These are phyloP conservation scores for Formica selysi DNA, from an alignment of 1,140 invertebrate genomes.

Conservation along the genomic window DNA sequence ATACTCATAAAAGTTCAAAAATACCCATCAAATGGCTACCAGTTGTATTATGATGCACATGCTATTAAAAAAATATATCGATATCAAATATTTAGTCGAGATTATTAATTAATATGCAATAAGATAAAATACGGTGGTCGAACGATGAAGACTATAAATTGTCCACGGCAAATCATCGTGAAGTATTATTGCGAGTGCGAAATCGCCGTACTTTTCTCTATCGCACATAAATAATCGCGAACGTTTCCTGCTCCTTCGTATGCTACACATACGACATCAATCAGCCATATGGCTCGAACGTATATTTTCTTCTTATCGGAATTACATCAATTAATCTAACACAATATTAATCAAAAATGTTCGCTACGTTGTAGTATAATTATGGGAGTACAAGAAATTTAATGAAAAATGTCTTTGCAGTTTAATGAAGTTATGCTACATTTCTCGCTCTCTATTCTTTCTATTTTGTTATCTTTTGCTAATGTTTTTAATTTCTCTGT, in stretches of 20 bases:
- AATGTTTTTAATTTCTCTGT: slow-evolving; percentile 22
- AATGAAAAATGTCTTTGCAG: not conserved
- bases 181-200: slow-evolving; percentile 15
- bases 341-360: slow-evolving; percentile 25
- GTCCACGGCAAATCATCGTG: not conserved
- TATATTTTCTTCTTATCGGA: slow-evolving; percentile 18
- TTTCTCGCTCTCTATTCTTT: not conserved
- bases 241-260: slow-evolving; percentile 30
- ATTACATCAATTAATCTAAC: slow-evolving; percentile 39
- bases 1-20: not conserved
- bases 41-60: not conserved
- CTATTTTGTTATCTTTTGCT: not conserved
- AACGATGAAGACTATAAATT: slow-evolving; percentile 2
- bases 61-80: not conserved
- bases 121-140: not conserved
- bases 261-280: slow-evolving; percentile 7
- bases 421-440: slow-evolving; percentile 22
- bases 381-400: not conserved
- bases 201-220: slow-evolving; percentile 26
- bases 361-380: slow-evolving; percentile 5
- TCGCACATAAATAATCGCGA: slow-evolving; percentile 38
- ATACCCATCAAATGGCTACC: not conserved
- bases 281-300: slow-evolving; percentile 7
- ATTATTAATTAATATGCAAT: not conserved
- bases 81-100: not conserved